Evolutionary conservation across 2,797 vertebrate genomes (phyloP), one percentile per base, ranked within the genome.

Genomic region (Gobionotothen gibberifrons): DNA sequence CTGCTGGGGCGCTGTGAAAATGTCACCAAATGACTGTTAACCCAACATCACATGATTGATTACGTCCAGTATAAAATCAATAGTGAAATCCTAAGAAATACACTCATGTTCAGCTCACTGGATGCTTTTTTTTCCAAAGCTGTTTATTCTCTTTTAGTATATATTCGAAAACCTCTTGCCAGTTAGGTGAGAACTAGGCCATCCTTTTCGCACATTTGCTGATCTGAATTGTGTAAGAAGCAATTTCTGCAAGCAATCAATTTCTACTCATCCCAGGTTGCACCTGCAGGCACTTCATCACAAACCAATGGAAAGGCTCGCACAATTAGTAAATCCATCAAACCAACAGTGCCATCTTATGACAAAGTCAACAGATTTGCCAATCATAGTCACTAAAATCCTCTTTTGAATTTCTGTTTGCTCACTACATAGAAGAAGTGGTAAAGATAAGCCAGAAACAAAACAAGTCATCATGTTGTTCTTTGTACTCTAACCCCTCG

Each of bases 151-250:
- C 10, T 61, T 16, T 52, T 16, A 36, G 44, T 40, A 51, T 40
- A 48, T 74, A 67, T 46, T 21, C 7, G 32, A 46, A 46, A 48
- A 57, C 17, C 26, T 71, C 22, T 62, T 72, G 39, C 47, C 59
- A 68, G 43, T 17, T 13, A 51, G 16, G 13, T 22, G 60, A 61
- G 32, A 49, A 16, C 69, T 58, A 72, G 3, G 42, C 36, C 63
- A 59, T 51, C 46, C 46, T 74, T 69, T 43, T 40, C 36, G 3
- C 44, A 49, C 53, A 51, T 81, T 64, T 53, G 39, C 57, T 84
- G 53, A 83, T 79, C 65, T 79, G 85, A 72, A 69, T 80, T 85
- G 74, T 72, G 57, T 60, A 47, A 57, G 61, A 84, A 46, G 39
- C 64, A 69, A 59, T 82, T 77, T 70, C n/a, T 74, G n/a, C 65